Percentiles rank a stretch among this genome's conserved stretches.
These are phyloP conservation scores for Halichoeres trimaculatus DNA, from an alignment of 2,113 vertebrate genomes.

Conservation along the genomic window DNA sequence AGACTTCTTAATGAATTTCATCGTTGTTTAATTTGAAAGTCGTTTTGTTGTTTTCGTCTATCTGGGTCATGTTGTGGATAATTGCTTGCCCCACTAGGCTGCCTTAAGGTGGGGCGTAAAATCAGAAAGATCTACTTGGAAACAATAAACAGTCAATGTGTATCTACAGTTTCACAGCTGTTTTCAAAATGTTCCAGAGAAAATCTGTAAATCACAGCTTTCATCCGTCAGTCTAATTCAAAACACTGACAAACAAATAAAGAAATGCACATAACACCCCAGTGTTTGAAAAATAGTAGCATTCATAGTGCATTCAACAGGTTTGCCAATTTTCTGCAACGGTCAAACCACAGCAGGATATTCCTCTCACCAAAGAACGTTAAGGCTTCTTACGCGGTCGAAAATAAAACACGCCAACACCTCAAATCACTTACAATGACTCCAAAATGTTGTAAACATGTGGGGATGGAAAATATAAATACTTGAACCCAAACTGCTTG, in stretches of 20 bases:
- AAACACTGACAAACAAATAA: no score
- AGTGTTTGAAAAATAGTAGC: neutral
- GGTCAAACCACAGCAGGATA: conserved; percentile 6
- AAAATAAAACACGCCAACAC: conserved; percentile 3
- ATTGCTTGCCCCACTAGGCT: no score
- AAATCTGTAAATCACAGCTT: neutral
- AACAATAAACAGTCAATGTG: no score
- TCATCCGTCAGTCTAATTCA: no score
- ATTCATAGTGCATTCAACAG: neutral
- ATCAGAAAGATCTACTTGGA: no score
- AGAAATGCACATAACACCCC: neutral
- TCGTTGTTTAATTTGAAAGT: no score
- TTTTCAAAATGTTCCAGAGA: neutral
- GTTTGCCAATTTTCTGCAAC: neutral
- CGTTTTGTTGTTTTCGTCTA: no score
- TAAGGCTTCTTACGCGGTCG: neutral
- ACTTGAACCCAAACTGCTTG: conserved; percentile 50
- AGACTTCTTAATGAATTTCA: no score
- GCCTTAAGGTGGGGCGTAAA: no score
- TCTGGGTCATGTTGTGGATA: no score
- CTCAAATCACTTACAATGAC: conserved; percentile 21
- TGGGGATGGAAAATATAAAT: conserved; percentile 60
- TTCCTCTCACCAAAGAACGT: conserved; percentile 5
- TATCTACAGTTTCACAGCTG: neutral
- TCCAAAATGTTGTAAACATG: conserved; percentile 58